Percentiles rank a stretch among this genome's conserved stretches.
Conservation (phyloP, 2,797 vertebrate species). For the Coreius guichenoti region DNA sequence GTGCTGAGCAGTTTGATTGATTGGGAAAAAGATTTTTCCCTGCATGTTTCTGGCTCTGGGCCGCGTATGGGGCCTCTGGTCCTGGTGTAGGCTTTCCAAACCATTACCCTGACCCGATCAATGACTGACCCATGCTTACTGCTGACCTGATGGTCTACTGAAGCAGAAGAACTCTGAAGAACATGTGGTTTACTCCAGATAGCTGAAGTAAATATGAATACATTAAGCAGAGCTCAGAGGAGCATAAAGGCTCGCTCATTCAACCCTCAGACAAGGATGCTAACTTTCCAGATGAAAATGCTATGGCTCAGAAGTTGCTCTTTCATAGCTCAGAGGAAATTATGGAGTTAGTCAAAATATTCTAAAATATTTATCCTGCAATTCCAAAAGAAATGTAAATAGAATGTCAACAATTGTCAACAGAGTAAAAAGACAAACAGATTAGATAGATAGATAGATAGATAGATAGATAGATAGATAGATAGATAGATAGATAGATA, state of each 20-base stretch:
- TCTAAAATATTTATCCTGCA: background rate
- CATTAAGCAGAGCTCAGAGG: background rate
- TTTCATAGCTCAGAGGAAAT: background rate
- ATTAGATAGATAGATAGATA: too few relatives aligned
- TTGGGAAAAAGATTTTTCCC: constrained; percentile 29
- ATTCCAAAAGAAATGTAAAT: too few relatives aligned
- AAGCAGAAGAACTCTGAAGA: constrained; percentile 30
- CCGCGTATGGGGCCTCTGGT: background rate
- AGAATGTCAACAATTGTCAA: too few relatives aligned
- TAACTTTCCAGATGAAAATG: background rate
- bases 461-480: too few relatives aligned
- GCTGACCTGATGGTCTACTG: constrained; percentile 29
- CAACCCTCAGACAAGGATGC: background rate
- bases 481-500: too few relatives aligned
- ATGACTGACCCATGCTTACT: constrained; percentile 45
- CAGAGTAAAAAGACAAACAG: too few relatives aligned
- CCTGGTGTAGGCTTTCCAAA: constrained; percentile 43
- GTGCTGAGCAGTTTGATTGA: constrained; percentile 40
- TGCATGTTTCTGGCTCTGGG: constrained; percentile 41
- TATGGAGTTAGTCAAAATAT: background rate
- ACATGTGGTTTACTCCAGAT: constrained; percentile 15
- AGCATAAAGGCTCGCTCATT: background rate
- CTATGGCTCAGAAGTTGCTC: background rate
- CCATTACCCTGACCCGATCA: constrained; percentile 44
- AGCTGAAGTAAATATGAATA: constrained; percentile 26